A percentile compares a stretch with the other conserved stretches of the same genome.
phyloP scores from a whole-genome alignment of 2,113 vertebrate genomes.

The Pluvialis apricaria region DNA sequence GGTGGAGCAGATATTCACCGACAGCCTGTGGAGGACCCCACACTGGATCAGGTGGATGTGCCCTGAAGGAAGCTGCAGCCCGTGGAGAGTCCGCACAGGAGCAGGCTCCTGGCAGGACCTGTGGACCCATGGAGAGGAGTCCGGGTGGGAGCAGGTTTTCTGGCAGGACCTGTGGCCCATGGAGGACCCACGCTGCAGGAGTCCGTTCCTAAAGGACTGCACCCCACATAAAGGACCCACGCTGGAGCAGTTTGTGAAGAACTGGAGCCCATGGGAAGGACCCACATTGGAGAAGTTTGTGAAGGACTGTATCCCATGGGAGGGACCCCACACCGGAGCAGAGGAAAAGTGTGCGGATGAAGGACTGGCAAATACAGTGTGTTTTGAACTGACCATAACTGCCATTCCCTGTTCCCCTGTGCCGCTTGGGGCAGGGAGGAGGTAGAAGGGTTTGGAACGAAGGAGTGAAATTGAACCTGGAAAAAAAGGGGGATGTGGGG shows the following conservation, averaged over 20 bases:
- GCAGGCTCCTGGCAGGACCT: not conserved
- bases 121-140: not conserved
- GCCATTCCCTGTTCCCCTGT: not conserved
- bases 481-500: not conserved
- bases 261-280: not conserved
- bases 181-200: not conserved
- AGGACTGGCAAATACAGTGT: not conserved
- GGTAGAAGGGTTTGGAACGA: not conserved
- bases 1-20: not conserved
- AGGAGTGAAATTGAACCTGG: not conserved
- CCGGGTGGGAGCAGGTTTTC: not conserved
- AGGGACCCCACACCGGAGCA: not conserved
- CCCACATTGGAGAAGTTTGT: not conserved
- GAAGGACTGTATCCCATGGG: not conserved
- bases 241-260: not conserved
- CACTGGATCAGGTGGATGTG: not conserved
- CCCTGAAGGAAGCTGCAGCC: not conserved
- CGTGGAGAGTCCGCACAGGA: not conserved
- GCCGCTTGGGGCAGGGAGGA: fast-evolving
- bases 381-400: not conserved
- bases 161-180: not conserved
- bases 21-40: not conserved
- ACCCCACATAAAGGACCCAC: not conserved
- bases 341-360: fast-evolving
- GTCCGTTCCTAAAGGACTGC: not conserved